phyloP scores from a whole-genome alignment of 1,140 invertebrate genomes.

The Orussus abietinus region DNA sequence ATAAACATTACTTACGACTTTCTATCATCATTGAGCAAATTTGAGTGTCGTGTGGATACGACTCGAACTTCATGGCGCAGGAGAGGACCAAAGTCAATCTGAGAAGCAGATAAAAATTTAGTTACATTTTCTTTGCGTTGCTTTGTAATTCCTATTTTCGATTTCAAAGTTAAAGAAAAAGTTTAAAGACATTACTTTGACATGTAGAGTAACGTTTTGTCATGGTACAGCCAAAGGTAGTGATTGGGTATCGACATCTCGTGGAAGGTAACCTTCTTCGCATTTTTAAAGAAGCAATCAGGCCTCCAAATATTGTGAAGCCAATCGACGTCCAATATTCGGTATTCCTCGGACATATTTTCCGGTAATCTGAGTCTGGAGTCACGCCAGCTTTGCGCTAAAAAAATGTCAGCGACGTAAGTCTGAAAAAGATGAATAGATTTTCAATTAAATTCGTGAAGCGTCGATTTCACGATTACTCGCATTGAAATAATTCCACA shows the following conservation, averaged over 20 bases:
- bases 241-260: conserved; percentile 94
- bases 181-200: conserved; percentile 64
- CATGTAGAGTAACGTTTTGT: conserved; percentile 87
- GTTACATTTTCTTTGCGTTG: too few relatives aligned
- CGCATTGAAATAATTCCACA: too few relatives aligned
- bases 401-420: conserved; percentile 87
- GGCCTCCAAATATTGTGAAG: conserved; percentile 87
- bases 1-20: conserved; percentile 74
- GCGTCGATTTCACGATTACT: too few relatives aligned
- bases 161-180: too few relatives aligned
- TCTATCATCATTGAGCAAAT: conserved; percentile 90
- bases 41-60: conserved; percentile 87
- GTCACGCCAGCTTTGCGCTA: conserved; percentile 89
- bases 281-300: conserved; percentile 91
- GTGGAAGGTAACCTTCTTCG: conserved; percentile 88
- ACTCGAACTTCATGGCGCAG: conserved; percentile 91
- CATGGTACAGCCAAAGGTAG: conserved; percentile 87
- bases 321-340: conserved; percentile 87
- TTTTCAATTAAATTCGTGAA: too few relatives aligned
- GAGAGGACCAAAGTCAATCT: conserved; percentile 82
- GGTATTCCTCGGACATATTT: conserved; percentile 89
- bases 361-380: conserved; percentile 78
- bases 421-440: conserved; percentile 60
- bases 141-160: too few relatives aligned
- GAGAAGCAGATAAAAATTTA: conserved; percentile 43